These are phyloP conservation scores for Heliconius cydno DNA, from an alignment of 2,888 invertebrate genomes.

Conservation along the genomic window DNA sequence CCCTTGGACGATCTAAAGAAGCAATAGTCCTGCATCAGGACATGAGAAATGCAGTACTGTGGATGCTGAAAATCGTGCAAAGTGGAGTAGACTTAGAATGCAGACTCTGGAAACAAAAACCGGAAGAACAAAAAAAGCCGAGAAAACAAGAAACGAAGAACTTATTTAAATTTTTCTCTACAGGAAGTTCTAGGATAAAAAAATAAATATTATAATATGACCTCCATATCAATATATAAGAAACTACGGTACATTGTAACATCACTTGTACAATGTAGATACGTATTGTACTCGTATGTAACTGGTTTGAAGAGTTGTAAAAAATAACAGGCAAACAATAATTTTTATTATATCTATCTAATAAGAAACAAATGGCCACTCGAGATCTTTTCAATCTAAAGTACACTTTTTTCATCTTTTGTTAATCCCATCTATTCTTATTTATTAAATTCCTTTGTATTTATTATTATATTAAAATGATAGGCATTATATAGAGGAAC, in stretches of 20 bases:
- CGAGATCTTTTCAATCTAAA: slow-evolving; percentile 51
- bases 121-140: too few species aligned
- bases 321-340: slow-evolving; percentile 39
- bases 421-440: slow-evolving; percentile 56
- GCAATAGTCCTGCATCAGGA: too few species aligned
- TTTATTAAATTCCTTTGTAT: slow-evolving; percentile 61
- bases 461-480: slow-evolving; percentile 76
- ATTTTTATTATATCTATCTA: slow-evolving; percentile 38
- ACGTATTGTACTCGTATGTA: background rate
- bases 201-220: background rate
- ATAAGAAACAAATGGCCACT: slow-evolving; percentile 53
- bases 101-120: too few species aligned
- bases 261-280: background rate
- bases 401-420: slow-evolving; percentile 53
- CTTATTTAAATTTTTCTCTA: background rate
- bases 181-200: background rate
- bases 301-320: slow-evolving; percentile 24
- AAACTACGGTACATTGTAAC: background rate
- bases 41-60: too few species aligned
- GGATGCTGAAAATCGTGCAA: too few species aligned
- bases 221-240: background rate
- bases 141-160: too few species aligned
- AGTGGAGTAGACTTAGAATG: too few species aligned
- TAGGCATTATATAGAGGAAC: slow-evolving; percentile 63
- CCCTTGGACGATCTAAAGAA: too few species aligned